These are phyloP conservation scores for Osmerus mordax DNA, from an alignment of 2,113 vertebrate species.

Conservation along the genomic window DNA sequence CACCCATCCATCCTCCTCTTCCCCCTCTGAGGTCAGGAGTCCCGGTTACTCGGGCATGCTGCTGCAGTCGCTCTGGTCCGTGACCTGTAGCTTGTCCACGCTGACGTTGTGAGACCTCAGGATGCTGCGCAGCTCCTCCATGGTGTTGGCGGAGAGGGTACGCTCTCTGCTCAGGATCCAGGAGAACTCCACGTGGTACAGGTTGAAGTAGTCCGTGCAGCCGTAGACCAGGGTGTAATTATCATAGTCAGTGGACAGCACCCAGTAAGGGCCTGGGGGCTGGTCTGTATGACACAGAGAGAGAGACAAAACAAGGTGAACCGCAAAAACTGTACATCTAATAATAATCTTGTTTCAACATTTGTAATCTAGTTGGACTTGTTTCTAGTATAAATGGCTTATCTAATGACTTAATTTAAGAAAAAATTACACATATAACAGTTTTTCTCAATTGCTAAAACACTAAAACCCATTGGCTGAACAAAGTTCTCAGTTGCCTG, in stretches of 20 bases:
- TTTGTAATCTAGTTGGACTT: too few species aligned
- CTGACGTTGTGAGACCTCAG: conserved; percentile 71
- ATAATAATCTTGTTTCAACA: too few species aligned
- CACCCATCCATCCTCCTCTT: too few species aligned
- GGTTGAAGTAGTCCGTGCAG: conserved; percentile 69
- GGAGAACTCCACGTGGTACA: conserved; percentile 69
- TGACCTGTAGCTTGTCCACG: conserved; percentile 63
- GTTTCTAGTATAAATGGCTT: too few species aligned
- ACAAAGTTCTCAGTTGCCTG: too few species aligned
- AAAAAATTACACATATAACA: too few species aligned
- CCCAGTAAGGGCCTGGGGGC: conserved; percentile 76
- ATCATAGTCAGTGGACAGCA: conserved; percentile 81
- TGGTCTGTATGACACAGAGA: conserved; percentile 57
- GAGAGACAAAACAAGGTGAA: too few species aligned
- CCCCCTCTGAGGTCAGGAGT: too few species aligned
- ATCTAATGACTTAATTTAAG: too few species aligned
- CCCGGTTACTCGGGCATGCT: conserved; percentile 23
- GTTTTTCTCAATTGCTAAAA: too few species aligned
- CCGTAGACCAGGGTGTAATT: conserved; percentile 82
- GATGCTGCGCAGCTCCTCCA: conserved; percentile 68
- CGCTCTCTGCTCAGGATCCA: conserved; percentile 82
- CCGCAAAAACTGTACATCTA: too few species aligned
- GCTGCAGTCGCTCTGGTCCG: conserved; percentile 75
- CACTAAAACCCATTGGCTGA: too few species aligned
- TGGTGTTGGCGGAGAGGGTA: conserved; percentile 69